phyloP scores from a whole-genome alignment of 37 sponge, comb jelly and placozoan genomes.

The Amphimedon queenslandica region DNA sequence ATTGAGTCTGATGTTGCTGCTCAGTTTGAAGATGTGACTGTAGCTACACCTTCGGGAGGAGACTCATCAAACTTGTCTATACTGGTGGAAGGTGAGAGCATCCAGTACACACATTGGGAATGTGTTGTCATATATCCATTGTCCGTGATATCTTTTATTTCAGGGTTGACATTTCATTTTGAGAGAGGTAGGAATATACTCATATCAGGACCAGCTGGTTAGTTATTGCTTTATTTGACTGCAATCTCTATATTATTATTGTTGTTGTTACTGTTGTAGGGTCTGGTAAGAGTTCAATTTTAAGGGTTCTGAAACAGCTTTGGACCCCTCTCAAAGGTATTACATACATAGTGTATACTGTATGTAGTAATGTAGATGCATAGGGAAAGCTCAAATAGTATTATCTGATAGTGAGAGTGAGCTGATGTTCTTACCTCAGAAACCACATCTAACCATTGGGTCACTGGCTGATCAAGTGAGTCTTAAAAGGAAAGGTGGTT shows the following conservation, averaged over 20 bases:
- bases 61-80: neutral
- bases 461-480: conserved; percentile 75
- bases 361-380: neutral
- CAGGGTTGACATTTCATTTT: conserved; percentile 58
- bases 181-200: conserved; percentile 49
- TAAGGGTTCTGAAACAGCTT: conserved; percentile 50
- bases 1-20: conserved; percentile 14
- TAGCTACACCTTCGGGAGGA: conserved; percentile 58
- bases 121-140: neutral
- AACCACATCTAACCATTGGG: conserved; percentile 74
- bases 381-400: conserved; percentile 26
- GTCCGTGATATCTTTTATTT: neutral
- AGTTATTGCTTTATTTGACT: neutral
- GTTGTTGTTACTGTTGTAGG: conserved; percentile 30
- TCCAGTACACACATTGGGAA: neutral
- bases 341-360: neutral
- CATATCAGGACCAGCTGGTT: conserved; percentile 69
- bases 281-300: conserved; percentile 73
- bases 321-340: conserved; percentile 57
- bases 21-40: conserved; percentile 20
- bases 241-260: neutral
- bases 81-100: conserved; percentile 41
- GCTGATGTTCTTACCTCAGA: conserved; percentile 81
- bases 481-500: too few relatives aligned
- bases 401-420: conserved; percentile 20